A percentile compares a stretch with the other conserved stretches of the same genome.
Evolutionary conservation across 92 coral and sea anemone species (phyloP).

Genomic region (Muricea muricata): DNA sequence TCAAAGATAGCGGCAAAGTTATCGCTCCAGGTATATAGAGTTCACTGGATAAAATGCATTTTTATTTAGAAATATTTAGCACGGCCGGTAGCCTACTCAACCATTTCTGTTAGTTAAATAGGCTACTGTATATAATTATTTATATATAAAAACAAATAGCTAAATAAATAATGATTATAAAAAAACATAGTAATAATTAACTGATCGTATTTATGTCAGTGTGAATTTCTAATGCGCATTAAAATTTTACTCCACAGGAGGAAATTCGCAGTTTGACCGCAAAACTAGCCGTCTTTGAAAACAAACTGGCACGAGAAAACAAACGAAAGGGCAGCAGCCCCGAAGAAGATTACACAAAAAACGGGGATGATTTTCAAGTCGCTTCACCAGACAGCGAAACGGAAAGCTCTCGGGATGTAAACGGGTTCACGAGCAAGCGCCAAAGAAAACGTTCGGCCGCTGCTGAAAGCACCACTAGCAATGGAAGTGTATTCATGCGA

Average conservation of each 20-base stretch:
- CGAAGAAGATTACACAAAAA: not conserved
- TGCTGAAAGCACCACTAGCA: not conserved
- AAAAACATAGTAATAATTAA: no score
- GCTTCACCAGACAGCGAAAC: not conserved
- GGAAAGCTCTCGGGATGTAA: not conserved
- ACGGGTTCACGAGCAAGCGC: not conserved
- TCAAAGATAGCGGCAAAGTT: no score
- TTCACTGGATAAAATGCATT: no score
- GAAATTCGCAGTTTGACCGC: conserved; percentile 27
- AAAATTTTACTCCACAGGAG: conserved; percentile 20
- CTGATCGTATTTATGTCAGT: no score
- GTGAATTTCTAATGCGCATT: no score
- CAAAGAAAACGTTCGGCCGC: not conserved
- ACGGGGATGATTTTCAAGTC: not conserved
- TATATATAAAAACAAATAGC: no score
- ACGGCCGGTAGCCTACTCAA: no score
- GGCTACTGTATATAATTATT: no score
- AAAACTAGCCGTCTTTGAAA: conserved; percentile 23
- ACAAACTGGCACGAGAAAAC: conserved; percentile 7
- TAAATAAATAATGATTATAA: no score
- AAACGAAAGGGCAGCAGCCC: conserved; percentile 9
- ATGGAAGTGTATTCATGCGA: not conserved
- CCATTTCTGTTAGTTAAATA: no score
- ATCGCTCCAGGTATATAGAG: no score
- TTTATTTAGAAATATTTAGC: no score